Conservation (phyloP, 2,797 vertebrate genomes). For the Microchirus variegatus region DNA sequence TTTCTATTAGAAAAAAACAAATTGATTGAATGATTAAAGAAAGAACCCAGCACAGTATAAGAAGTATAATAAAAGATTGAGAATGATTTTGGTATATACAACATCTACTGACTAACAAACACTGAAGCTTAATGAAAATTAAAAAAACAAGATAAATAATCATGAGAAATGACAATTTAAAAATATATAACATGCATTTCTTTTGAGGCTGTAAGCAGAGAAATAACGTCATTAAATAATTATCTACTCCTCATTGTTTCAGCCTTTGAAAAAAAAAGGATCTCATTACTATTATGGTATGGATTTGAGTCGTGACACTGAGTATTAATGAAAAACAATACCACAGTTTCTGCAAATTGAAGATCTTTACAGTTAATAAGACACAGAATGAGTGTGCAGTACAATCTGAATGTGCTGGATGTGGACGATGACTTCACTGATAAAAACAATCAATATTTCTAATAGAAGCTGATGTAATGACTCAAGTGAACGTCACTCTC, state of each 20-base stretch:
- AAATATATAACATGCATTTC: no score
- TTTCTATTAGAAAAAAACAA: no score
- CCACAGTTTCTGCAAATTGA: conserved; percentile 32
- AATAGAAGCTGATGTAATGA: conserved; percentile 38
- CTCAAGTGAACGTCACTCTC: conserved; percentile 13
- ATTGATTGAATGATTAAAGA: no score
- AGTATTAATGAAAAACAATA: conserved; percentile 20
- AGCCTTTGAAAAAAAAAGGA: not conserved
- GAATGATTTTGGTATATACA: no score
- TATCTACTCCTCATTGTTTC: not conserved
- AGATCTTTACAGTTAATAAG: conserved; percentile 13
- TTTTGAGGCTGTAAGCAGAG: no score
- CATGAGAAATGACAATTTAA: no score
- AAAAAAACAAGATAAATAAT: no score
- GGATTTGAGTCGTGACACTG: conserved; percentile 4
- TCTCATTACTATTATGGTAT: conserved; percentile 7
- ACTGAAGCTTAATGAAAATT: no score
- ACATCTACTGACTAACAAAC: no score
- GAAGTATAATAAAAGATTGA: no score
- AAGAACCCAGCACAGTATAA: no score
- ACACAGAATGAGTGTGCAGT: conserved; percentile 9
- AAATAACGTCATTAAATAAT: not conserved
- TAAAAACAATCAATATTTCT: conserved; percentile 52
- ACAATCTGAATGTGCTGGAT: conserved; percentile 22
- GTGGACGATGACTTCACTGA: conserved; percentile 17